These are phyloP conservation scores for Oplegnathus fasciatus DNA, from an alignment of 2,113 vertebrate genomes.

Conservation along the genomic window DNA sequence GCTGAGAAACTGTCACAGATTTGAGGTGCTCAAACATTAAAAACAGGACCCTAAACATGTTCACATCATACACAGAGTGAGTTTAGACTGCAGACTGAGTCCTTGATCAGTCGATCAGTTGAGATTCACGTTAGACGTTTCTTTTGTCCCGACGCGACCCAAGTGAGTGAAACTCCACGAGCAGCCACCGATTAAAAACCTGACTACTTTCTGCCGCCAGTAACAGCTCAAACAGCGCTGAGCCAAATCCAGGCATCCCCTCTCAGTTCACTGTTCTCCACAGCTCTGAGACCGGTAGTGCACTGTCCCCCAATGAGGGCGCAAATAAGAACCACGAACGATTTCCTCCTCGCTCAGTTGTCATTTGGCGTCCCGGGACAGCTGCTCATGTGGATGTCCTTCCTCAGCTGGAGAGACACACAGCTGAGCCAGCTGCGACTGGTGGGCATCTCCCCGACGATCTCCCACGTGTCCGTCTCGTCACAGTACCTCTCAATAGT, in stretches of 20 bases:
- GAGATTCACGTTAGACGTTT: background rate
- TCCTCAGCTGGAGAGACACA: slow-evolving; percentile 84
- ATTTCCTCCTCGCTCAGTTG: slow-evolving; percentile 61
- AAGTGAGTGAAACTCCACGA: slow-evolving; percentile 14
- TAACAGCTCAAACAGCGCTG: slow-evolving; percentile 31
- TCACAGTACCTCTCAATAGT: slow-evolving; percentile 87
- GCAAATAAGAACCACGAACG: slow-evolving; percentile 4
- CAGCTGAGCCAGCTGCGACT: slow-evolving; percentile 89
- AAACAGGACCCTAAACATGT: slow-evolving; percentile 43
- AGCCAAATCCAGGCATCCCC: slow-evolving; percentile 21
- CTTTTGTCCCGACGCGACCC: background rate
- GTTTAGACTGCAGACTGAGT: slow-evolving; percentile 10
- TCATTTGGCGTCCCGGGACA: slow-evolving; percentile 60
- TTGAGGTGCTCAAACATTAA: slow-evolving; percentile 34
- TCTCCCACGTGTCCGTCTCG: slow-evolving; percentile 85
- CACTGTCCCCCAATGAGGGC: background rate
- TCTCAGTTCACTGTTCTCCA: slow-evolving; percentile 7
- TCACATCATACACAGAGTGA: slow-evolving; percentile 51
- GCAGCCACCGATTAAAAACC: slow-evolving; percentile 6
- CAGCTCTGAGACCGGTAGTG: slow-evolving; percentile 40
- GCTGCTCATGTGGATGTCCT: slow-evolving; percentile 72
- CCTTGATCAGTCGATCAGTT: slow-evolving; percentile 6
- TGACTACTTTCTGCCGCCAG: background rate
- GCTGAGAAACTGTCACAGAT: slow-evolving; percentile 49
- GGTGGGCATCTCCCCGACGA: slow-evolving; percentile 87